phyloP scores from a whole-genome alignment of 2,113 vertebrate species.

The Stigmatopora nigra region DNA sequence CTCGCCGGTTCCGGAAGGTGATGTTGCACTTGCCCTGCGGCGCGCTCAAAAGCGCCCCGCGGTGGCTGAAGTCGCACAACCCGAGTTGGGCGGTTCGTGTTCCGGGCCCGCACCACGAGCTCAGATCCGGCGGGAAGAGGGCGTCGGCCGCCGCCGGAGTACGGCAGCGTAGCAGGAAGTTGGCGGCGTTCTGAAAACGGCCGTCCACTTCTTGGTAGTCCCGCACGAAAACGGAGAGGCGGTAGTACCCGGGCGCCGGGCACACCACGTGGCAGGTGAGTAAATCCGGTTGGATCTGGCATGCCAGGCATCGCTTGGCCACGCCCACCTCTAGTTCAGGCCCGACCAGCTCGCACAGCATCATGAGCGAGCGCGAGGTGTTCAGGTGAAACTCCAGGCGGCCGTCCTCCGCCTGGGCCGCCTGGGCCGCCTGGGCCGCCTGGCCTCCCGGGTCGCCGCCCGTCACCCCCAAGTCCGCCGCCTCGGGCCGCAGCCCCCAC shows the following conservation, averaged over 20 bases:
- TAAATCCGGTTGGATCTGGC: slow-evolving; percentile 65
- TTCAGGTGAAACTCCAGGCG: slow-evolving; percentile 55
- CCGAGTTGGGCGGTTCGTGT: slow-evolving; percentile 58
- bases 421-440: slow-evolving; percentile 45
- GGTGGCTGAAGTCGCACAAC: slow-evolving; percentile 70
- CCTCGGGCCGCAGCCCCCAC: slow-evolving; percentile 66
- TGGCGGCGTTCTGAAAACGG: slow-evolving; percentile 67
- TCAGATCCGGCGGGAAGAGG: slow-evolving; percentile 67
- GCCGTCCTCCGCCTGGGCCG: slow-evolving; percentile 47
- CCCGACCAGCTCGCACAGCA: slow-evolving; percentile 64
- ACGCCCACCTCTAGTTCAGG: slow-evolving; percentile 48
- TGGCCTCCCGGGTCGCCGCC: slow-evolving; percentile 56
- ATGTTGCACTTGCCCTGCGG: slow-evolving; percentile 73
- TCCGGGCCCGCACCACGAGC: slow-evolving; percentile 67
- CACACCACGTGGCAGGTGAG: slow-evolving; percentile 71
- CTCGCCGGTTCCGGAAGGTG: slow-evolving; percentile 59
- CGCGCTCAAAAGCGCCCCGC: slow-evolving; percentile 60
- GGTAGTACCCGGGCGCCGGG: slow-evolving; percentile 66
- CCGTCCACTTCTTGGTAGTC: slow-evolving; percentile 55
- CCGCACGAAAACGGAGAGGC: slow-evolving; percentile 70
- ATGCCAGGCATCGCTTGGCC: slow-evolving; percentile 64
- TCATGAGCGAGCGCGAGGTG: slow-evolving; percentile 62
- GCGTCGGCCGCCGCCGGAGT: slow-evolving; percentile 37
- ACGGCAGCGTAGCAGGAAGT: slow-evolving; percentile 68
- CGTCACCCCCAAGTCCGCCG: slow-evolving; percentile 57